phyloP scores from a whole-genome alignment of 37 sponge, comb jelly and placozoan genomes.

The Ianthella basta region DNA sequence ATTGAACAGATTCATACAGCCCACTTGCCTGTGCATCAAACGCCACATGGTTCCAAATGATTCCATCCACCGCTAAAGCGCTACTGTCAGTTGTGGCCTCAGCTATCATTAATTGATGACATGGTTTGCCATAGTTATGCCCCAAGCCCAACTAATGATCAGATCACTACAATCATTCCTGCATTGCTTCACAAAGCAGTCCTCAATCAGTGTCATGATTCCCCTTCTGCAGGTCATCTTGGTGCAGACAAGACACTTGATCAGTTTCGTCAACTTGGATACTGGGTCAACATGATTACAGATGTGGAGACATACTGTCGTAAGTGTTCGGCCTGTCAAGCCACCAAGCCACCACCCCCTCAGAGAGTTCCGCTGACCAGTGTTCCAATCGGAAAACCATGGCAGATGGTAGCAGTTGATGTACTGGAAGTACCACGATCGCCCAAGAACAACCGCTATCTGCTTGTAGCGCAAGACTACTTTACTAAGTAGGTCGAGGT shows the following conservation, averaged over 20 bases:
- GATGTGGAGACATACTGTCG: conserved; percentile 48
- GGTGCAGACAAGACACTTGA: conserved; percentile 60
- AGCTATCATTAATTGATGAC: conserved; percentile 40
- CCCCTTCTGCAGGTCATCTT: conserved; percentile 47
- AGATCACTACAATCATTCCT: conserved; percentile 34
- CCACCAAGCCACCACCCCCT: conserved; percentile 23
- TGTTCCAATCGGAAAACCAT: conserved; percentile 3
- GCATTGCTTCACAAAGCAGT: neutral
- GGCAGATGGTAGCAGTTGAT: conserved; percentile 23
- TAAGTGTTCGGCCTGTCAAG: conserved; percentile 48
- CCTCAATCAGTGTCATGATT: conserved; percentile 28
- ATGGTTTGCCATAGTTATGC: conserved; percentile 43
- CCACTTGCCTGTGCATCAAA: no score
- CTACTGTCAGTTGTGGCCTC: conserved; percentile 54
- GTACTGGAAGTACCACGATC: neutral
- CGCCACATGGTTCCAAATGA: conserved; percentile 30
- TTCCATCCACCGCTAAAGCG: conserved; percentile 30
- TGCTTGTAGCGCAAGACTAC: neutral
- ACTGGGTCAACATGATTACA: conserved; percentile 56
- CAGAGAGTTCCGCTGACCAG: conserved; percentile 1
- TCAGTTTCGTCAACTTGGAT: conserved; percentile 23
- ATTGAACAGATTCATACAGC: no score
- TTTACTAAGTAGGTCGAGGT: conserved; percentile 66
- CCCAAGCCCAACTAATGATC: conserved; percentile 10
- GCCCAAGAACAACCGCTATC: neutral